phyloP scores from a whole-genome alignment of 2,797 vertebrate species.

The Gadopsis marmoratus region DNA sequence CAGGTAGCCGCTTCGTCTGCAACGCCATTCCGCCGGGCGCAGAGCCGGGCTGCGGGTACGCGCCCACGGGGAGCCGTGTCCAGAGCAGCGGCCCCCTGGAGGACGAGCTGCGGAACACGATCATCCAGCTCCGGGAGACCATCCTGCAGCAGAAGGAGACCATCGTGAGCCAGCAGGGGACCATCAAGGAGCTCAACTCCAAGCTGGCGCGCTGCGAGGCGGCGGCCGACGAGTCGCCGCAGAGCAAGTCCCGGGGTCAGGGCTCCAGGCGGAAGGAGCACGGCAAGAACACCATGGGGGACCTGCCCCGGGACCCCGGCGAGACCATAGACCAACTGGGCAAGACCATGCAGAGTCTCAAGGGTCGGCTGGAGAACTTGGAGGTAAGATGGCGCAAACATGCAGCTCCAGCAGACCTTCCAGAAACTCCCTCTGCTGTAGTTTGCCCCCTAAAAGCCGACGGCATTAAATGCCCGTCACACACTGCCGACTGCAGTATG shows the following conservation, averaged over 20 bases:
- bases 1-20: slow-evolving; percentile 93
- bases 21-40: slow-evolving; percentile 91
- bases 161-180: slow-evolving; percentile 92
- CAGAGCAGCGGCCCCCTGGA: slow-evolving; percentile 88
- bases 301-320: slow-evolving; percentile 92
- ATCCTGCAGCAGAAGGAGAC: slow-evolving; percentile 97
- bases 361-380: slow-evolving; percentile 93
- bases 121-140: slow-evolving; percentile 95
- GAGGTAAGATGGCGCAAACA: slow-evolving; percentile 86
- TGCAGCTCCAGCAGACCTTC: not conserved
- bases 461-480: not conserved
- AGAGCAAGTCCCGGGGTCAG: slow-evolving; percentile 83
- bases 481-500: not conserved
- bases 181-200: slow-evolving; percentile 94
- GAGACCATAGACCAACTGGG: slow-evolving; percentile 94
- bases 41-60: slow-evolving; percentile 88
- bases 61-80: slow-evolving; percentile 84
- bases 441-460: not conserved
- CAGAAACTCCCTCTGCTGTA: not conserved
- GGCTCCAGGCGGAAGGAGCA: slow-evolving; percentile 88
- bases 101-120: slow-evolving; percentile 91
- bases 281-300: slow-evolving; percentile 95
- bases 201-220: slow-evolving; percentile 95
- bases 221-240: slow-evolving; percentile 79
- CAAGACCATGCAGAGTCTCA: slow-evolving; percentile 95